Conservation (phyloP, 2,113 vertebrate genomes). For the Malurus cyaneus region DNA sequence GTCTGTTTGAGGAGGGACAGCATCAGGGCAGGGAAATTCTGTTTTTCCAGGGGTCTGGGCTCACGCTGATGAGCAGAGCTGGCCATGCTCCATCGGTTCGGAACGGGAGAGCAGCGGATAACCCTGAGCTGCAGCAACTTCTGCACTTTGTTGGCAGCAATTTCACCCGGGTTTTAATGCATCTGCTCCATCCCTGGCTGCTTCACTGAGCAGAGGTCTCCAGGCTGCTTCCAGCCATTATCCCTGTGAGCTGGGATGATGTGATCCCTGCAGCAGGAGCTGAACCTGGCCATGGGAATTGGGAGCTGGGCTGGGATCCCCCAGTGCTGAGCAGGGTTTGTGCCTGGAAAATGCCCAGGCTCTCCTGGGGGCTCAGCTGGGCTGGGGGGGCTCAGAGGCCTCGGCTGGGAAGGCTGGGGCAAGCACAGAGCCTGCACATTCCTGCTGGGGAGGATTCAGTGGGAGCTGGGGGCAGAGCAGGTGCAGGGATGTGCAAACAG, state of each 20-base stretch:
- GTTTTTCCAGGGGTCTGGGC: background rate
- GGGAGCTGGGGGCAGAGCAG: background rate
- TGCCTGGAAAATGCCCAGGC: fast-evolving
- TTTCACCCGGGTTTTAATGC: background rate
- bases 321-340: fast-evolving
- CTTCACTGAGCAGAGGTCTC: background rate
- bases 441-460: background rate
- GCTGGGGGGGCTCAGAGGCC: too few species aligned
- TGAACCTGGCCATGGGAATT: background rate
- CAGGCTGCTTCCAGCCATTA: background rate
- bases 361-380: background rate
- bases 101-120: background rate
- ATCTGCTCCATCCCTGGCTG: background rate
- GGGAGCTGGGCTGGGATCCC: background rate
- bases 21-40: background rate
- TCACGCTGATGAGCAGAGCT: background rate
- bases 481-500: background rate
- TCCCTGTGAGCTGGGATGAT: background rate
- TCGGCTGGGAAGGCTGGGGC: background rate
- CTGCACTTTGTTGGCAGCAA: background rate
- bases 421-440: fast-evolving
- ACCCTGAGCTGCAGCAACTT: background rate
- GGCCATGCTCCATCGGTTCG: background rate
- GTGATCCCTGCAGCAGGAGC: background rate
- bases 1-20: background rate